phyloP scores from a whole-genome alignment of 2,797 vertebrate genomes.

The Onychomys arenicola region DNA sequence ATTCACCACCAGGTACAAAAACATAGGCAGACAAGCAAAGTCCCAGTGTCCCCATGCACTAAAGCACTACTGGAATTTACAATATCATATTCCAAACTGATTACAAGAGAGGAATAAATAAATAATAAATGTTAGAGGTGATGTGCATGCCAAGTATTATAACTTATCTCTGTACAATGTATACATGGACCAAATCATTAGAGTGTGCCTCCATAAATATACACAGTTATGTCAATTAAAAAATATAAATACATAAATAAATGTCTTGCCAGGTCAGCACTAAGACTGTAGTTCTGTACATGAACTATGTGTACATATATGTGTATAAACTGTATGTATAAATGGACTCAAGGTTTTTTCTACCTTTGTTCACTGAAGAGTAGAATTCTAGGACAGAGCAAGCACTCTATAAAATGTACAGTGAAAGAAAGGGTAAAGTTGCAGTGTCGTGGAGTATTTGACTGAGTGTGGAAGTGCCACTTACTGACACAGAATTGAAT shows the following conservation, averaged over 20 bases:
- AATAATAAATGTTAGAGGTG: background rate
- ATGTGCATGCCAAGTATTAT: background rate
- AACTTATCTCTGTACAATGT: background rate
- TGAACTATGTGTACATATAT: background rate
- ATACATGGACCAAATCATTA: background rate
- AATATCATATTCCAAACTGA: background rate
- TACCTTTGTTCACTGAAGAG: background rate
- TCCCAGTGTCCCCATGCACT: background rate
- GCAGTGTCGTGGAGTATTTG: background rate
- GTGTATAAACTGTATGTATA: background rate
- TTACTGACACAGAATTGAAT: background rate
- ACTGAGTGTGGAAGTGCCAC: background rate
- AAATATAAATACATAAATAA: background rate
- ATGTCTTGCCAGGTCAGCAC: background rate
- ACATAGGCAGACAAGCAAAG: background rate
- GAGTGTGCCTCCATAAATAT: background rate
- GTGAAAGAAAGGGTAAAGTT: background rate
- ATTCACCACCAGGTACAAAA: background rate
- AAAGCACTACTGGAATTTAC: background rate
- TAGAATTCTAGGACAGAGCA: background rate
- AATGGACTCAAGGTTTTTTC: background rate
- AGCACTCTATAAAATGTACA: background rate
- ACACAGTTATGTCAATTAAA: background rate
- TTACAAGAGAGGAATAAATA: background rate
- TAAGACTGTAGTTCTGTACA: background rate